phyloP scores from a whole-genome alignment of 2,113 vertebrate genomes.

The Perca flavescens region DNA sequence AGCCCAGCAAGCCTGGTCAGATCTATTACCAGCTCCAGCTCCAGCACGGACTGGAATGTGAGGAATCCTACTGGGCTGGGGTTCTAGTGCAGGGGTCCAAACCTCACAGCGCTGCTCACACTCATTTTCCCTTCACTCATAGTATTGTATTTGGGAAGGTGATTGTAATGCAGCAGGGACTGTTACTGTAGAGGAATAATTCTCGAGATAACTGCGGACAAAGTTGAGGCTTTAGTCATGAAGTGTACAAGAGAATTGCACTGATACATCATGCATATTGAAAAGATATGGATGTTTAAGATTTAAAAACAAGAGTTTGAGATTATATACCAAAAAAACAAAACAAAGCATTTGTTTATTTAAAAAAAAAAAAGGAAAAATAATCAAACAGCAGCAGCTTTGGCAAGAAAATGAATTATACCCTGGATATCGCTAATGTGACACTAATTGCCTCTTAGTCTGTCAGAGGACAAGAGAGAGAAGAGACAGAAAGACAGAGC shows the following conservation, averaged over 20 bases:
- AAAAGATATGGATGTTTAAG: not conserved
- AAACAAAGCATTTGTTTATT: conserved; percentile 35
- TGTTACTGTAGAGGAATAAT: conserved; percentile 28
- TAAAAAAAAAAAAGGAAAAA: conserved; percentile 39
- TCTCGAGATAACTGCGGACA: conserved; percentile 42
- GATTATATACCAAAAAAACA: not conserved
- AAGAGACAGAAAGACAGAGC: conserved; percentile 76
- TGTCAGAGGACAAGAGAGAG: conserved; percentile 79
- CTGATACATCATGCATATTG: not conserved
- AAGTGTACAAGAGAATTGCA: conserved; percentile 3
- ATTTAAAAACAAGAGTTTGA: not conserved
- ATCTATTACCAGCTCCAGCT: conserved; percentile 80
- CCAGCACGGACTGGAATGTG: conserved; percentile 80
- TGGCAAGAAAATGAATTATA: conserved; percentile 67
- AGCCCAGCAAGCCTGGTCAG: conserved; percentile 80
- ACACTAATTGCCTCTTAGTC: conserved; percentile 86
- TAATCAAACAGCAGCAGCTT: conserved; percentile 33
- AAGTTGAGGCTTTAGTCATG: conserved; percentile 29
- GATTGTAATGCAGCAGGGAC: conserved; percentile 64
- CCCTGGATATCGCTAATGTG: conserved; percentile 85
- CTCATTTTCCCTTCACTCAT: conserved; percentile 63
- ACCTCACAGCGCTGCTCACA: conserved; percentile 72
- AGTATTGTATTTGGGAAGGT: conserved; percentile 61
- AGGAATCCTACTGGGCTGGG: conserved; percentile 81
- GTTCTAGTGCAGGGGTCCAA: conserved; percentile 79